Evolutionary conservation across 2,888 invertebrate genomes (phyloP).

Genomic region (Acanthosepion pharaonis): DNA sequence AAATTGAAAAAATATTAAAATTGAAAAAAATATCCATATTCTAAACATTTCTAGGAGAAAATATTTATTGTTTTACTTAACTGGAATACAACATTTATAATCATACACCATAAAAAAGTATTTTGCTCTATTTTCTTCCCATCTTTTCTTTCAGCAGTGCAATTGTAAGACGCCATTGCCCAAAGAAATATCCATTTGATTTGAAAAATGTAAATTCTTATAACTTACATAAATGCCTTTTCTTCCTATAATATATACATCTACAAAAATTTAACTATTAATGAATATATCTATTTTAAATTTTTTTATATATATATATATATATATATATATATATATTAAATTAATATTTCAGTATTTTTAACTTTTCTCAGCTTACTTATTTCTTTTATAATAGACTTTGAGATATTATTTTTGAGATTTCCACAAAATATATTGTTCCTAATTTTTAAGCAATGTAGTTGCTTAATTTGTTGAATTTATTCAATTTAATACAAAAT

Average conservation of each 20-base stretch:
- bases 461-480: too few relatives aligned
- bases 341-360: neutral
- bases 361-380: neutral
- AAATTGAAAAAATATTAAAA: neutral
- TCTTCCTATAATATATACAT: neutral
- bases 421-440: too few relatives aligned
- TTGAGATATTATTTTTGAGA: too few relatives aligned
- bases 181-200: neutral
- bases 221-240: neutral
- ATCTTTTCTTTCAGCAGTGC: neutral
- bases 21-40: neutral
- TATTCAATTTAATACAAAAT: too few relatives aligned
- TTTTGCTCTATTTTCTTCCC: neutral
- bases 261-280: neutral
- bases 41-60: neutral
- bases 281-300: neutral
- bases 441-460: too few relatives aligned
- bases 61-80: neutral
- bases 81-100: too few relatives aligned
- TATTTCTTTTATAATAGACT: neutral
- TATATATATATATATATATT: neutral
- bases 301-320: neutral
- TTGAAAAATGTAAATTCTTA: neutral
- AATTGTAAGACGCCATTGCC: neutral
- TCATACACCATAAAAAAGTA: neutral